Base-by-base conservation (phyloP, 2,797 vertebrate genomes). In the Sebastolobus altivelis region DNA sequence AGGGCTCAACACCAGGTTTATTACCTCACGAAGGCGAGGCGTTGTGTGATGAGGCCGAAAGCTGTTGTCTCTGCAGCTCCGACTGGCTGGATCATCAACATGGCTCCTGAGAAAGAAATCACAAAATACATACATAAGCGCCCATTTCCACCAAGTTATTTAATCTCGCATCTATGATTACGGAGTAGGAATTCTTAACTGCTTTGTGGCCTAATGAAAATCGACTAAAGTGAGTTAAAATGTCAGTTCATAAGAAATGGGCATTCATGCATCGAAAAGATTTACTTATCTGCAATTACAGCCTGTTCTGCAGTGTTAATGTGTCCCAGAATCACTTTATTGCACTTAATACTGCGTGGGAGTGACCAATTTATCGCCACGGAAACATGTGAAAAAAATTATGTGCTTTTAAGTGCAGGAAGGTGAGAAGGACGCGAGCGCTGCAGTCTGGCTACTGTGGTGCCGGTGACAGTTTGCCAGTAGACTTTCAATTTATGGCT, bases 311-410 rank as follows among this genome's bases (percentile, higher is more conserved):
- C 35, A 2, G 62, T 6, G 59, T 69, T 82, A 86, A 87, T 43
- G 79, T 74, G 78, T 80, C 73, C 75, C 43, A n/a, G 75, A 85
- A 77, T 81, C 74, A 74, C 86, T 89, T 83, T 56, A 76, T 65
- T 46, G 82, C 84, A 72, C 80, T 90, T 80, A 82, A 75, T 83
- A 67, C 71, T 81, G 87, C 37, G 88, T 88, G 82, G 88, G 88
- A 85, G 77, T 56, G 81, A 81, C 76, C 65, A 46, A 68, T 82
- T 82, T 82, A 79, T 80, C 68, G 10, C 76, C 5, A 18, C 65
- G 16, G 70, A 75, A 82, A 83, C 66, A 75, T 68, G 85, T 79
- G 75, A 49, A 55, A 73, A 49, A 49, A 84, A 81, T 20, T 66
- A 78, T 58, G 67, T 29, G 79, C 82, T 81, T 49, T 80, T 54